Percentiles rank a stretch among this genome's conserved stretches.
phyloP scores from a whole-genome alignment of 2,888 invertebrate species.

The Yponomeuta cagnagella region DNA sequence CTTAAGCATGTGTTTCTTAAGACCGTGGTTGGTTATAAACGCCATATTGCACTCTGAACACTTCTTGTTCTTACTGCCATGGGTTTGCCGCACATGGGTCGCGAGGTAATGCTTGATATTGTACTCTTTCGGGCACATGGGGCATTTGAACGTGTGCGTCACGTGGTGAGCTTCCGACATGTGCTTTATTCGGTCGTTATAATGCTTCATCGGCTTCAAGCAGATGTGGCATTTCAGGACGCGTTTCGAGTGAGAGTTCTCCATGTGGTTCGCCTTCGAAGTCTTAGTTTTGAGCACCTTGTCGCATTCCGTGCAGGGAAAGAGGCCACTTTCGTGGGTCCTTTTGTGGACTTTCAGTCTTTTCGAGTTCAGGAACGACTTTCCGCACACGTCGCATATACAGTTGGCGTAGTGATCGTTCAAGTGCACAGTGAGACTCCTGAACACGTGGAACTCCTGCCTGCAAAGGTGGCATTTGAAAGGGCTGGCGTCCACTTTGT shows the following conservation, averaged over 20 bases:
- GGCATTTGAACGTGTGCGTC: conserved; percentile 56
- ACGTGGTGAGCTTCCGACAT: conserved; percentile 60
- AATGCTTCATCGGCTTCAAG: conserved; percentile 59
- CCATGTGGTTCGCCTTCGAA: conserved; percentile 54
- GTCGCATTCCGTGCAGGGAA: conserved; percentile 50
- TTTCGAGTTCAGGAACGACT: conserved; percentile 65
- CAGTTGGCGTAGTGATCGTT: conserved; percentile 69
- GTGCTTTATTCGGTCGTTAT: conserved; percentile 59
- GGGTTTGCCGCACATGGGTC: conserved; percentile 60
- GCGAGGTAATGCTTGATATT: conserved; percentile 62
- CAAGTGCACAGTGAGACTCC: conserved; percentile 54
- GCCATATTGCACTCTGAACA: conserved; percentile 65
- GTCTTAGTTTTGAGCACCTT: conserved; percentile 54
- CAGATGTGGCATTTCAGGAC: conserved; percentile 58
- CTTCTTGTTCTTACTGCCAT: conserved; percentile 61
- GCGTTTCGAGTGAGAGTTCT: conserved; percentile 53
- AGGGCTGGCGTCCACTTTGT: conserved; percentile 51
- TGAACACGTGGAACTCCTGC: conserved; percentile 54
- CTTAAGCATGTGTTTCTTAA: conserved; percentile 64
- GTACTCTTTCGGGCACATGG: conserved; percentile 48
- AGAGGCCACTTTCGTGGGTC: conserved; percentile 61
- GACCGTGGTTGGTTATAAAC: conserved; percentile 62
- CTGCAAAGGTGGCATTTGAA: conserved; percentile 53
- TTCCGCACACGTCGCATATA: conserved; percentile 68
- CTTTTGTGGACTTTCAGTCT: conserved; percentile 65